Conservation (phyloP, 2,113 vertebrate genomes). For the Psammodynastes pulverulentus region DNA sequence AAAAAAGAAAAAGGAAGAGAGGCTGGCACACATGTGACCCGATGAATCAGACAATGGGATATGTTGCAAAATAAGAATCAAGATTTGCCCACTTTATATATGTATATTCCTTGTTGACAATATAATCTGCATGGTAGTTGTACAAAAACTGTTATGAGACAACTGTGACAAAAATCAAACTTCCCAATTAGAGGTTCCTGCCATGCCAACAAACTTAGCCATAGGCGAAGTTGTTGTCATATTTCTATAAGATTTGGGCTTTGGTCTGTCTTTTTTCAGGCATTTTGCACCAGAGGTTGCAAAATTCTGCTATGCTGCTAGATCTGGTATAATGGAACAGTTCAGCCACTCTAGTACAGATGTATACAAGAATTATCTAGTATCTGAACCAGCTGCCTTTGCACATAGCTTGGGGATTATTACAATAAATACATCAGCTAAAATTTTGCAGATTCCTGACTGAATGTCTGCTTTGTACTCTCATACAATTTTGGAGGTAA, state of each 20-base stretch:
- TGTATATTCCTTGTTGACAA: constrained; percentile 42
- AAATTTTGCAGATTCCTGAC: background rate
- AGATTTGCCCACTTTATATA: constrained; percentile 37
- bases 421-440: background rate
- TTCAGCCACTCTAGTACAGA: background rate
- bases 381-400: background rate
- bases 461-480: background rate
- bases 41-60: constrained; percentile 32
- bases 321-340: background rate
- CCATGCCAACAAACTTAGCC: background rate
- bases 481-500: background rate
- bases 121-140: background rate
- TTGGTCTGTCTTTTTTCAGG: background rate
- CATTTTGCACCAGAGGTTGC: background rate
- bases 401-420: background rate
- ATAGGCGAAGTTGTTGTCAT: background rate
- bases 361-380: background rate
- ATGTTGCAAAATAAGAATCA: constrained; percentile 39
- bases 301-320: background rate
- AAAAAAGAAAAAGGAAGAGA: constrained; percentile 1
- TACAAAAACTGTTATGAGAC: background rate
- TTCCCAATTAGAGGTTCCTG: background rate
- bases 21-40: constrained; percentile 29
- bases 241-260: background rate
- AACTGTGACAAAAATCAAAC: background rate